Percentiles rank a stretch among this genome's conserved stretches.
Conservation (phyloP, 2,113 vertebrate genomes). For the Plectropomus leopardus region DNA sequence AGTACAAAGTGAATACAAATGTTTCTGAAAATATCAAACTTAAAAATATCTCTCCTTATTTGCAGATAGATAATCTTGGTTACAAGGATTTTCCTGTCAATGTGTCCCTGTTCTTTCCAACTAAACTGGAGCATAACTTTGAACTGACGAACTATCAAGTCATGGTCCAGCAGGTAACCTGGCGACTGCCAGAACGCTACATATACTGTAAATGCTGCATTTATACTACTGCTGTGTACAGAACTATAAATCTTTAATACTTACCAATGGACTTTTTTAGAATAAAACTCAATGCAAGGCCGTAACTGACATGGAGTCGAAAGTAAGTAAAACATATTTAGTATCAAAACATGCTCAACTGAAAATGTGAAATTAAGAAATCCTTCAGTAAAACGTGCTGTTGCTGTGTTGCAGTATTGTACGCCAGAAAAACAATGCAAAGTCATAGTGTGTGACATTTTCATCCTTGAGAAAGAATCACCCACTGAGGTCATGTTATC, state of each 20-base stretch:
- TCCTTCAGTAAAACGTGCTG: neutral
- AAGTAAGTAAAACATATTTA: conserved; percentile 51
- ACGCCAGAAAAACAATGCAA: conserved; percentile 6
- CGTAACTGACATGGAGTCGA: neutral
- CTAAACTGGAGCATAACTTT: conserved; percentile 65
- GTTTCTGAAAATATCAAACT: neutral
- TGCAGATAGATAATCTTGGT: conserved; percentile 78
- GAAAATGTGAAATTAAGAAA: neutral
- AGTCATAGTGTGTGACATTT: conserved; percentile 48
- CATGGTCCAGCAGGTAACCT: conserved; percentile 62
- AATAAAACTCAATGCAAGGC: conserved; percentile 64
- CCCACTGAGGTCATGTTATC: conserved; percentile 39
- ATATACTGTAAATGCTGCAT: neutral
- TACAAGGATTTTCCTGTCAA: conserved; percentile 69
- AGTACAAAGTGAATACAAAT: neutral
- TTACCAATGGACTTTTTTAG: conserved; percentile 29
- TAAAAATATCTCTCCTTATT: conserved; percentile 8
- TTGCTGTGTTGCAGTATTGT: conserved; percentile 63
- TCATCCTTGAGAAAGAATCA: conserved; percentile 55
- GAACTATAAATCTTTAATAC: neutral
- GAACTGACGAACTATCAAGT: conserved; percentile 61
- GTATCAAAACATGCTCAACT: neutral
- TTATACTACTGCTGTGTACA: neutral
- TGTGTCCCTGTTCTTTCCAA: conserved; percentile 70
- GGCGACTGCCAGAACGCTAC: neutral